These are phyloP conservation scores for Tyria jacobaeae DNA, from an alignment of 2,888 invertebrate genomes.

Conservation along the genomic window DNA sequence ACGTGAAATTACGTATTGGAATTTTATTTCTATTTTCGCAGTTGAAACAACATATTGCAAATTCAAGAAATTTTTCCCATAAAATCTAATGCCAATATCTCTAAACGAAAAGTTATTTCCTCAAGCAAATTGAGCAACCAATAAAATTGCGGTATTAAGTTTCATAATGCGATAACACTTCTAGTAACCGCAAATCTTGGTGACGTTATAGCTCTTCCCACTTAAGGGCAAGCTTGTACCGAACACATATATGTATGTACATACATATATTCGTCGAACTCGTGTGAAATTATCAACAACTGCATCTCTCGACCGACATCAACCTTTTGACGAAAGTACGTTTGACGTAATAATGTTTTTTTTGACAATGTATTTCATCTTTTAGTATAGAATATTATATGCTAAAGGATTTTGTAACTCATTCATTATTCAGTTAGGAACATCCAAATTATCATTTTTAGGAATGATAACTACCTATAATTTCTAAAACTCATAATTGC, in stretches of 20 bases:
- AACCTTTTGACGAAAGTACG: not conserved
- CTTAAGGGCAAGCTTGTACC: constrained; percentile 24
- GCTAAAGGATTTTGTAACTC: too few relatives aligned
- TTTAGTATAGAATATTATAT: too few relatives aligned
- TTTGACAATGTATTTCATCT: not conserved
- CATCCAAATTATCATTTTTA: too few relatives aligned
- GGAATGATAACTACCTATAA: too few relatives aligned
- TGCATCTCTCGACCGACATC: constrained; percentile 13
- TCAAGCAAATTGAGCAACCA: constrained; percentile 6
- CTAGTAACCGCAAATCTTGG: constrained; percentile 29
- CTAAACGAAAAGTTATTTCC: not conserved
- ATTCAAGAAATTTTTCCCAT: not conserved
- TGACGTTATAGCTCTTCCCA: constrained; percentile 23
- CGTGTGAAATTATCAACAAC: constrained; percentile 27
- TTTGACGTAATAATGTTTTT: constrained; percentile 1
- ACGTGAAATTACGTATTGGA: not conserved
- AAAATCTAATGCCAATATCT: not conserved
- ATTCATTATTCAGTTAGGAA: too few relatives aligned
- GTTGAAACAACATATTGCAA: not conserved
- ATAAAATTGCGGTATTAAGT: not conserved
- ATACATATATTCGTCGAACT: constrained; percentile 29
- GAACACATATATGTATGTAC: too few relatives aligned
- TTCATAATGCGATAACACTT: constrained; percentile 16
- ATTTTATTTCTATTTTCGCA: not conserved
- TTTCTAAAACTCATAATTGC: too few relatives aligned